Evolutionary conservation across 2,888 invertebrate species (phyloP), one percentile per base, ranked within the genome.

Genomic region (Tethea ocularis): DNA sequence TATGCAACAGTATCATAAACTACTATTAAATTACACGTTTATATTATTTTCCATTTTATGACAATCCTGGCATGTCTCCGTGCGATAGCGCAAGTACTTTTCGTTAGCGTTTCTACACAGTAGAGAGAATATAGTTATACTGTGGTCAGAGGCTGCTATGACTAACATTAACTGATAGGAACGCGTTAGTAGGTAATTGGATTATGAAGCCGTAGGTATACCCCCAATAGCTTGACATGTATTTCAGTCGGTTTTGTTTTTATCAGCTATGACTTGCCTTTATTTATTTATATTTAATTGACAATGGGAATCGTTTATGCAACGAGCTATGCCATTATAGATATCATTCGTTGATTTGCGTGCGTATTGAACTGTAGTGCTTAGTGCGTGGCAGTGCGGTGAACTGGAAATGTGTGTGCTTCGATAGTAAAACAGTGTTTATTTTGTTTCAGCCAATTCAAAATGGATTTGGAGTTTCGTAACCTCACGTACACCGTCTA

Each of bases 401-500:
- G 17, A 46, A 20, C 20, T 17, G 20, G 10, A 20, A 10, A 20
- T 46, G 46, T 46, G 41, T 46, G 20, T 20, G 46, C 20, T 20
- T 20, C 46, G 3, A 46, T 46, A 46, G 46, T 46, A 46, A n/a
- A 46, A 10, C 17, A 20, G 46, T 46, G 46, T 20, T 20, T 46
- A 3, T 66, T 77, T 88, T 87, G 85, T 91, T 91, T 66, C 88
- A 89, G 90, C 74, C 74, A 63, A 71, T 65, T 65, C 71, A 86
- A 76, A 69, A 93, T 93, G 93, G 91, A 93, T 87, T 82, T 93
- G 85, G 93, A 93, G 82, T 93, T 93, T 84, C 89, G 91, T 22
- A 87, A 93, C 71, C 74, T 93, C 67, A 87, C 85, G 17, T 93
- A 93, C 68, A 88, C 90, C 1, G 87, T 93, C 38, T 75, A 81